These are phyloP conservation scores for Flexamia atlantica DNA, from an alignment of 2,888 invertebrate genomes.

Conservation along the genomic window DNA sequence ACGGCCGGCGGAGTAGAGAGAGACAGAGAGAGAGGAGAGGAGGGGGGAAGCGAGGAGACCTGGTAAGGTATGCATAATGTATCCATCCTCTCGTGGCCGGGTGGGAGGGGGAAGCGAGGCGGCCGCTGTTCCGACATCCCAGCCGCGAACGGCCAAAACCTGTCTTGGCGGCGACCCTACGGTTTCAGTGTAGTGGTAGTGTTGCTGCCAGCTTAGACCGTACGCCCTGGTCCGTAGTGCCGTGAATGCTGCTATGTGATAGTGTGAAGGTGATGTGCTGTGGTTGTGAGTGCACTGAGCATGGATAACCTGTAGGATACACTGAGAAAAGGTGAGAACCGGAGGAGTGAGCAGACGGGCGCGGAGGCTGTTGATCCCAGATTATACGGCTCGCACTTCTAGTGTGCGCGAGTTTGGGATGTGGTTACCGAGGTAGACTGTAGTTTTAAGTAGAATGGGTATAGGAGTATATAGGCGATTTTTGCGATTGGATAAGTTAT, in stretches of 20 bases:
- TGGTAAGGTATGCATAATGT: slow-evolving; percentile 59
- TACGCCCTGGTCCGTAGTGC: slow-evolving; percentile 36
- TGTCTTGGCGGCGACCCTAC: slow-evolving; percentile 34
- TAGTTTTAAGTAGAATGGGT: not conserved
- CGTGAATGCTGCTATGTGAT: slow-evolving; percentile 22
- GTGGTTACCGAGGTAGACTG: not conserved
- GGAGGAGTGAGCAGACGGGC: not conserved
- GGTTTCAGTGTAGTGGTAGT: slow-evolving; percentile 2
- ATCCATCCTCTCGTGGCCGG: slow-evolving; percentile 13
- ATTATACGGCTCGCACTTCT: not conserved
- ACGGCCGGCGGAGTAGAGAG: slow-evolving; percentile 30
- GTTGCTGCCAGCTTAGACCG: slow-evolving; percentile 2
- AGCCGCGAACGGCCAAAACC: slow-evolving; percentile 44
- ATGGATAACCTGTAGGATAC: slow-evolving; percentile 37
- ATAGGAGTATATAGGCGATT: no score
- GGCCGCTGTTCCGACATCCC: slow-evolving; percentile 36
- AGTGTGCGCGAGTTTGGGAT: not conserved
- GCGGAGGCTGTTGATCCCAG: not conserved
- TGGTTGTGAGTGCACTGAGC: slow-evolving; percentile 23
- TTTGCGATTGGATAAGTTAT: no score
- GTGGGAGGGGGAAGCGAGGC: slow-evolving; percentile 45
- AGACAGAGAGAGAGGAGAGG: not conserved
- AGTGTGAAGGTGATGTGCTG: slow-evolving; percentile 30
- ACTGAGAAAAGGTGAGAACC: not conserved
- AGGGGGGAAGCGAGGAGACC: slow-evolving; percentile 37